These are phyloP conservation scores for Drosophila meridiana DNA, from an alignment of 2,888 invertebrate species.

Conservation along the genomic window DNA sequence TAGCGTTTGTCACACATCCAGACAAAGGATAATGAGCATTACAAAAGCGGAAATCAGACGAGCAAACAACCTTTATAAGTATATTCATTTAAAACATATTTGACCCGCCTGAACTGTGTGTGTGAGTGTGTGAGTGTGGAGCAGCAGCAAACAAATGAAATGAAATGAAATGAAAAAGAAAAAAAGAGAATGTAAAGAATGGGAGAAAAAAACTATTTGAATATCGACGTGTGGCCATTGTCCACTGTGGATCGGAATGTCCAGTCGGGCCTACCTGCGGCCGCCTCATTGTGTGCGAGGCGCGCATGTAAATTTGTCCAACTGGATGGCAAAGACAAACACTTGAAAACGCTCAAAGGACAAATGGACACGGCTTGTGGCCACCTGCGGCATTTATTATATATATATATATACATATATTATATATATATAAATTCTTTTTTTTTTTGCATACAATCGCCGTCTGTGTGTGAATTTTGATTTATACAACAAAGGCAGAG, in stretches of 20 bases:
- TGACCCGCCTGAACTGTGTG: constrained; percentile 5
- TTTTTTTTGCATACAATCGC: constrained; percentile 74
- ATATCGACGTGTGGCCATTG: constrained; percentile 77
- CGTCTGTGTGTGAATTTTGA: constrained; percentile 64
- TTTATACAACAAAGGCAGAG: constrained; percentile 68
- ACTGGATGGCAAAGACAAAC: constrained; percentile 75
- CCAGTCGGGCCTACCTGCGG: constrained; percentile 44
- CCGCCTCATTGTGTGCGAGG: constrained; percentile 65
- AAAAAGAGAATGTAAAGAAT: neutral
- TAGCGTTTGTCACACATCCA: constrained; percentile 41
- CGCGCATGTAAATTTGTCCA: constrained; percentile 79
- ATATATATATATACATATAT: constrained; percentile 8
- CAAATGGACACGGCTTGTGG: constrained; percentile 55
- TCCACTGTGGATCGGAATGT: constrained; percentile 41
- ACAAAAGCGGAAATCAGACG: constrained; percentile 73
- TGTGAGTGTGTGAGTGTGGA: constrained; percentile 9
- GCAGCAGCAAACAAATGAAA: constrained; percentile 19
- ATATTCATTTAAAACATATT: constrained; percentile 63
- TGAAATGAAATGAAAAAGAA: neutral
- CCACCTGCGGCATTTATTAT: constrained; percentile 74
- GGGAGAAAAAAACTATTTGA: constrained; percentile 64
- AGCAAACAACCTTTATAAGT: constrained; percentile 57
- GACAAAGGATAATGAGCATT: constrained; percentile 64
- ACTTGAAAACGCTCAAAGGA: constrained; percentile 65
- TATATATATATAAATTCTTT: neutral